Evolutionary conservation across 2,888 invertebrate species (phyloP), one percentile per base, ranked within the genome.

Genomic region (Tetranychus truncatus): DNA sequence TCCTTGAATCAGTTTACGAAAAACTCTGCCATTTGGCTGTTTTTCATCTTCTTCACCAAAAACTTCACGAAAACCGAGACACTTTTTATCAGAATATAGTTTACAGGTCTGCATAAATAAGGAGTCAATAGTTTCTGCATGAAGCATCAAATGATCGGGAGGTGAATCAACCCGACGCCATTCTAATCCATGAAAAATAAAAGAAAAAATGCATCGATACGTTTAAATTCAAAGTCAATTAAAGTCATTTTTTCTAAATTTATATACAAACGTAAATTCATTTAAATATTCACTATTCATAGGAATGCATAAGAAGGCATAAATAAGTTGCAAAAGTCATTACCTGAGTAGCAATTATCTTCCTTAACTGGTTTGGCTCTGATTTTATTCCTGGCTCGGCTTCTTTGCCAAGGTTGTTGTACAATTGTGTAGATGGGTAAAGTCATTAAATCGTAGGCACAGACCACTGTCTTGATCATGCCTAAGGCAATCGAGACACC

Each of bases 1-100:
- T 74, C 95, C 96, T 88, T 95, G 88, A 80, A 91, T 90, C 84
- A 91, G 91, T 88, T 97, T 97, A 84, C 95, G 95, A 82, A 97
- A 97, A 74, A 95, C 87, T 78, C 93, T 87, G 73, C 97, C 97
- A 81, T 95, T 95, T 1, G 91, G 89, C 82, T 97, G 96, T 18
- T 89, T 84, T 82, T 99, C 97, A 82, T 96, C 94, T 82, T 94
- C 92, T 83, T 95, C 96, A 76, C 90, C 89, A 71, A 95, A 86
- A 80, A 95, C 89, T 80, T 93, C 88, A 75, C 96, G 86, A 0
- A 94, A 94, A 73, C 96, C 96, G 78, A 95, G 86, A 80, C 92
- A 93, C 75, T 86, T 87, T 80, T 89, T 89, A 72, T 87, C 86
- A 9, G 87, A 86, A 84, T 91, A 90, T 79, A 88, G 86, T 79